Evolutionary conservation across 2,113 vertebrate genomes (phyloP).

Genomic region (Cephalopholis sonnerati): DNA sequence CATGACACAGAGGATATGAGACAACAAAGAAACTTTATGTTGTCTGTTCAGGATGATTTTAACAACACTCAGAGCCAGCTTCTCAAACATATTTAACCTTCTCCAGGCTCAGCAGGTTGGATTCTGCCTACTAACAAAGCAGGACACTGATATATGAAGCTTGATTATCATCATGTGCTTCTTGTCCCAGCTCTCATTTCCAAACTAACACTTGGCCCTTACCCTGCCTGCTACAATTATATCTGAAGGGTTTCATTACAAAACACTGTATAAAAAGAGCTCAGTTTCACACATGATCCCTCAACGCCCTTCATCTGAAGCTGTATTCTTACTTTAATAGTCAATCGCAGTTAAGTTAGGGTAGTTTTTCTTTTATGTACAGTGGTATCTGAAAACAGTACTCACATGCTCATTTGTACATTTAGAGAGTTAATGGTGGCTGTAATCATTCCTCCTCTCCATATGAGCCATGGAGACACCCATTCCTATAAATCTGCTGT

Average conservation of each 20-base stretch:
- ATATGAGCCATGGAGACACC: background rate
- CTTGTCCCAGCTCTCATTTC: slow-evolving; percentile 62
- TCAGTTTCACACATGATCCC: slow-evolving; percentile 10
- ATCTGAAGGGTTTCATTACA: slow-evolving; percentile 64
- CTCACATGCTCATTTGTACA: background rate
- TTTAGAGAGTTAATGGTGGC: background rate
- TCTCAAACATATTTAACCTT: slow-evolving; percentile 32
- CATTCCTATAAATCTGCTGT: slow-evolving; percentile 7
- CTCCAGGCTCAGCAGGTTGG: slow-evolving; percentile 38
- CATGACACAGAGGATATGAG: background rate
- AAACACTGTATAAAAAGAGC: slow-evolving; percentile 40
- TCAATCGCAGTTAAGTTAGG: background rate
- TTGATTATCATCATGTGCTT: slow-evolving; percentile 64
- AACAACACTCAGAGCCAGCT: slow-evolving; percentile 10
- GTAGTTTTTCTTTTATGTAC: background rate
- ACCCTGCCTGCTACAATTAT: slow-evolving; percentile 64
- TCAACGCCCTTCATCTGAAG: background rate
- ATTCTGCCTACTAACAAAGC: slow-evolving; percentile 42
- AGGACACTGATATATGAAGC: slow-evolving; percentile 44
- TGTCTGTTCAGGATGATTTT: background rate
- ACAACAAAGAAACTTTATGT: slow-evolving; percentile 9
- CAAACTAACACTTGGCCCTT: slow-evolving; percentile 64
- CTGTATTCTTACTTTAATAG: background rate
- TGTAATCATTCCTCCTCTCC: background rate
- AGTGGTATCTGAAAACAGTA: background rate